Evolutionary conservation across 2,888 invertebrate genomes (phyloP).

Genomic region (Trichopria drosophilae): DNA sequence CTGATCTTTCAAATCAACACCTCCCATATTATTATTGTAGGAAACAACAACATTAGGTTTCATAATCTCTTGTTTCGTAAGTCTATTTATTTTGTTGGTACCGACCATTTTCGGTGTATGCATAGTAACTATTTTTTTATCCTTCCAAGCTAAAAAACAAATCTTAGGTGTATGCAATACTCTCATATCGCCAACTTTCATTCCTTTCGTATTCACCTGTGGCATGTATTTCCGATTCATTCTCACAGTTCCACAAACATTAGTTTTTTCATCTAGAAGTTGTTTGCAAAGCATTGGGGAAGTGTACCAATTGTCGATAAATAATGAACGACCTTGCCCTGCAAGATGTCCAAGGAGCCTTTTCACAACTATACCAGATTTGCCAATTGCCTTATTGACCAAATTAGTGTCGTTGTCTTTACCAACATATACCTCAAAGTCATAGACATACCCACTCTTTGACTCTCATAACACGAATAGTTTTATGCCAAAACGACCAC

Average conservation of each 20-base stretch:
- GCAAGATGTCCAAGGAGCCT: not conserved
- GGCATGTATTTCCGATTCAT: not conserved
- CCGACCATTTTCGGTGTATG: not conserved
- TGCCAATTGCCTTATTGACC: too few species aligned
- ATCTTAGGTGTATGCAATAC: too few species aligned
- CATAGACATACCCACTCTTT: not conserved
- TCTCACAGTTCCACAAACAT: constrained; percentile 10
- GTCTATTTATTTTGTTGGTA: constrained; percentile 1
- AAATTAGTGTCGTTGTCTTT: constrained; percentile 12
- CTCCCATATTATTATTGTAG: too few species aligned
- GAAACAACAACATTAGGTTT: constrained; percentile 12
- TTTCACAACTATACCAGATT: constrained; percentile 5
- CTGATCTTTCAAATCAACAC: too few species aligned
- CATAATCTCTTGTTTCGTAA: not conserved
- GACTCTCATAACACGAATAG: not conserved
- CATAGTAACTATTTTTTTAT: constrained; percentile 9
- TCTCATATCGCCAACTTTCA: constrained; percentile 9
- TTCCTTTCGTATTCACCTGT: constrained; percentile 7
- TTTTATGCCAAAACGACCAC: too few species aligned
- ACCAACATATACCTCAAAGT: constrained; percentile 5
- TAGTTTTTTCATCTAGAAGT: constrained; percentile 8
- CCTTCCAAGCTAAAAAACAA: constrained; percentile 9
- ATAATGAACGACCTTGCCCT: too few species aligned
- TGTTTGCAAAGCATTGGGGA: constrained; percentile 6
- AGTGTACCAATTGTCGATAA: too few species aligned